A percentile compares a stretch with the other conserved stretches of the same genome.
Conservation (phyloP, 2,113 vertebrate genomes). For the Delphinapterus leucas region DNA sequence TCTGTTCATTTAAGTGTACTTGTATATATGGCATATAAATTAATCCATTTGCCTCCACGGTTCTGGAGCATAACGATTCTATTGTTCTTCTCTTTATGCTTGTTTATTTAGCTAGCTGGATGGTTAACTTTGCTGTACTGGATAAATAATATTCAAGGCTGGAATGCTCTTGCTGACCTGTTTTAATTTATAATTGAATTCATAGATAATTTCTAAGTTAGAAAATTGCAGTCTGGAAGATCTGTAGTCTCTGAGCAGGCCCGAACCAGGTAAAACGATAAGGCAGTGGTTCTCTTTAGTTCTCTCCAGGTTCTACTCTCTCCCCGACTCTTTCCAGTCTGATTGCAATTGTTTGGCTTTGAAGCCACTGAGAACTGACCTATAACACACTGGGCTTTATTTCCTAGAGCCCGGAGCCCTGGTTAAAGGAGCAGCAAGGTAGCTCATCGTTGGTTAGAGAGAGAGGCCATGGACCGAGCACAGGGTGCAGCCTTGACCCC, state of each 20-base stretch:
- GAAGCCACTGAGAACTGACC: not conserved
- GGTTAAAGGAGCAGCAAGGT: too few relatives aligned
- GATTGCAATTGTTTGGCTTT: too few relatives aligned
- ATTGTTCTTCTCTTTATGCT: not conserved
- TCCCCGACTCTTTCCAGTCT: rapidly evolving
- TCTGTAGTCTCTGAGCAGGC: not conserved
- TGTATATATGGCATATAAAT: rapidly evolving
- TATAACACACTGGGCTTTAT: not conserved
- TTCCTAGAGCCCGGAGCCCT: not conserved
- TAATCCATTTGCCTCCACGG: not conserved
- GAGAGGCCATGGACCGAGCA: too few relatives aligned
- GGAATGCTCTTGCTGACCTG: not conserved
- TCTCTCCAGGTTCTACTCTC: not conserved
- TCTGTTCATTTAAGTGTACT: rapidly evolving
- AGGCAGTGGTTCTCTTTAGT: not conserved
- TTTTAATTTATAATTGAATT: not conserved
- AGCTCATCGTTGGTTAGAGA: rapidly evolving
- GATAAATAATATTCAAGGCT: not conserved
- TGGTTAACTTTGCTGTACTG: not conserved
- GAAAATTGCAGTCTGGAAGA: not conserved
- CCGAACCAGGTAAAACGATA: rapidly evolving
- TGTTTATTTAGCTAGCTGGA: too few relatives aligned
- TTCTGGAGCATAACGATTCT: not conserved
- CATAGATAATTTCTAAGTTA: not conserved
- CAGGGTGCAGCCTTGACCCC: rapidly evolving